Base-by-base conservation (phyloP, 53 echinoderm and acorn worm species). In the Antedon mediterranea region DNA sequence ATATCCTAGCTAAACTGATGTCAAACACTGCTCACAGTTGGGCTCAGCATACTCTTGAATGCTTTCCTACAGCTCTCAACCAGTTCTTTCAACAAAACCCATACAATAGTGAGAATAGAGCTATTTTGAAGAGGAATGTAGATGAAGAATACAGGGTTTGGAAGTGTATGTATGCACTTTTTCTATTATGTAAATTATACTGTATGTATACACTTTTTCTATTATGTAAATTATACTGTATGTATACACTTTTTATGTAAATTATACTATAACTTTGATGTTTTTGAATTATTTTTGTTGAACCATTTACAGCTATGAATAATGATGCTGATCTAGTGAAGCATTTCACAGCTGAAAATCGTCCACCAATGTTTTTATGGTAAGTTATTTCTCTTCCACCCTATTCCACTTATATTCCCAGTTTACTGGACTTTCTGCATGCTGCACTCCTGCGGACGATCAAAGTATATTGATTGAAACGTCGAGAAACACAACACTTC, bases 1-100 rank as follows among this genome's bases (percentile, higher is more conserved):
- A 89, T 29, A 95, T 95, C 33, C 86, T 95, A 28, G 83, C 89
- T 0, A 95, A 87, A 0, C 71, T 95, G 31, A 83, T 92, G 31
- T 32, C 83, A 32, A 95, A 95, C 90, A 95, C 97, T 15, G 90
- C 97, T 18, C 97, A 95, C 43, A 95, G 85, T 79, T 95, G 97
- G 97, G 97, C 97, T 30, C 79, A 84, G 5, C 97, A 95, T 83
- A 95, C 97, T 23, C 82, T 95, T 26, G 86, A 84, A 74, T 95
- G 97, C 75, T 95, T 95, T 79, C 97, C 97, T 20, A 85, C 91
- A 8, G 91, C 97, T 0, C 86, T 95, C 3, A 89, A 95, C 74
- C 82, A 85, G 74, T 95, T 95, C 90, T 95, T 95, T 34, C 83
- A 91, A 82, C 88, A 92, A 28, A 85, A 86, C 79, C 82, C 81